phyloP scores from a whole-genome alignment of 2,888 invertebrate genomes.

The Bombyx huttoni region DNA sequence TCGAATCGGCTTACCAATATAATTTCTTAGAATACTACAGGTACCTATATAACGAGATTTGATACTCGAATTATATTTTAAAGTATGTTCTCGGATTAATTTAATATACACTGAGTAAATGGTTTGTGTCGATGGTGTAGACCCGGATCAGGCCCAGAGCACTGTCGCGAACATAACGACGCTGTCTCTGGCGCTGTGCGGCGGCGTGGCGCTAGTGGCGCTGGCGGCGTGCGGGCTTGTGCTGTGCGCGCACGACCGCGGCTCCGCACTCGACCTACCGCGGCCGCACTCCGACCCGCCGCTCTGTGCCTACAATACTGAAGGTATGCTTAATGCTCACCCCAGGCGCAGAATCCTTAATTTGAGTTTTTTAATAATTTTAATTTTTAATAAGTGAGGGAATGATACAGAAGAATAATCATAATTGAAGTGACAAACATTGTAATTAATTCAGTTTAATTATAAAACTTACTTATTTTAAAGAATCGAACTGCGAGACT shows the following conservation, averaged over 20 bases:
- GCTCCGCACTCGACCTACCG: slow-evolving; percentile 26
- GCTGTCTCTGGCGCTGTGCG: slow-evolving; percentile 48
- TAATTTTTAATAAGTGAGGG: too few species aligned
- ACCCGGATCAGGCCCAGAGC: slow-evolving; percentile 22
- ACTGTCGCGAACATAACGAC: slow-evolving; percentile 52
- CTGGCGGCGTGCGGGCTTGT: slow-evolving; percentile 61
- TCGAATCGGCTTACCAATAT: too few species aligned
- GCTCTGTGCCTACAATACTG: slow-evolving; percentile 55
- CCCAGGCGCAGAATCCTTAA: too few species aligned
- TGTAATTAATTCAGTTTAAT: neutral
- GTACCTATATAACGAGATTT: too few species aligned
- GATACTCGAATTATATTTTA: too few species aligned
- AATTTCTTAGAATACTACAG: too few species aligned
- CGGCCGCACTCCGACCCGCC: slow-evolving; percentile 35
- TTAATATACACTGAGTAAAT: too few species aligned
- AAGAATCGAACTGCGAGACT: slow-evolving; percentile 61
- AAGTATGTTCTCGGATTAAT: too few species aligned
- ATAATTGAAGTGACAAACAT: too few species aligned
- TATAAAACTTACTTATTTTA: slow-evolving; percentile 9
- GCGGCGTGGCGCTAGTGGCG: slow-evolving; percentile 55
- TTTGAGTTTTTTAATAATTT: too few species aligned
- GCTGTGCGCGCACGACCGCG: slow-evolving; percentile 52
- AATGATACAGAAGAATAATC: too few species aligned
- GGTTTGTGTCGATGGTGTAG: slow-evolving; percentile 8
- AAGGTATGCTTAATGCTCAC: slow-evolving; percentile 25